phyloP scores from a whole-genome alignment of 2,888 invertebrate genomes.

The Fragum sueziense region DNA sequence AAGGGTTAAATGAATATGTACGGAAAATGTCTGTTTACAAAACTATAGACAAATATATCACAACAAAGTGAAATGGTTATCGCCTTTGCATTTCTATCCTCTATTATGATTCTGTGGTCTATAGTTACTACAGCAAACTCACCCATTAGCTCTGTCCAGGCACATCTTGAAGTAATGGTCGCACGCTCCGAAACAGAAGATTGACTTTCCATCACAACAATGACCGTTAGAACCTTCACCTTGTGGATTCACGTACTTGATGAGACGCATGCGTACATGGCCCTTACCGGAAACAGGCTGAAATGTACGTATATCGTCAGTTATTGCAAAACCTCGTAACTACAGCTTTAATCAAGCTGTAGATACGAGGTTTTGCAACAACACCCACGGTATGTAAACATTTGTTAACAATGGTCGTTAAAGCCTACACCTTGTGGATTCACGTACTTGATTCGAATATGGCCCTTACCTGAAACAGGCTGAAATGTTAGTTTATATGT shows the following conservation, averaged over 20 bases:
- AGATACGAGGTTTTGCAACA: no score
- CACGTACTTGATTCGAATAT: constrained; percentile 60
- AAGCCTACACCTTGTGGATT: constrained; percentile 71
- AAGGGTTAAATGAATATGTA: no score
- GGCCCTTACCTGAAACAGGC: constrained; percentile 53
- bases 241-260: constrained; percentile 67
- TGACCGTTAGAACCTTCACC: constrained; percentile 74
- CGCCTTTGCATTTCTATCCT: no score
- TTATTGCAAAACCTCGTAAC: not conserved
- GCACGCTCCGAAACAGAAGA: constrained; percentile 71
- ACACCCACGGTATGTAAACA: no score
- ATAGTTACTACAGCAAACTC: constrained; percentile 18
- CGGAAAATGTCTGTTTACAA: no score
- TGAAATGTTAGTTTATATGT: no score
- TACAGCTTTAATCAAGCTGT: no score
- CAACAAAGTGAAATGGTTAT: no score
- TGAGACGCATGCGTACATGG: constrained; percentile 61
- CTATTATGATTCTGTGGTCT: no score
- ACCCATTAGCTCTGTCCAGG: constrained; percentile 66
- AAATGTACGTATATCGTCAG: constrained; percentile 5
- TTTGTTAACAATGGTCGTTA: constrained; percentile 76
- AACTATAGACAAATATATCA: no score
- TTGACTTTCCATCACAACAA: constrained; percentile 73
- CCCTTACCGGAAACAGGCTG: constrained; percentile 59
- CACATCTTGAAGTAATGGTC: constrained; percentile 75